Evolutionary conservation across 2,113 vertebrate genomes (phyloP).

Genomic region (Brienomyrus brachyistius): DNA sequence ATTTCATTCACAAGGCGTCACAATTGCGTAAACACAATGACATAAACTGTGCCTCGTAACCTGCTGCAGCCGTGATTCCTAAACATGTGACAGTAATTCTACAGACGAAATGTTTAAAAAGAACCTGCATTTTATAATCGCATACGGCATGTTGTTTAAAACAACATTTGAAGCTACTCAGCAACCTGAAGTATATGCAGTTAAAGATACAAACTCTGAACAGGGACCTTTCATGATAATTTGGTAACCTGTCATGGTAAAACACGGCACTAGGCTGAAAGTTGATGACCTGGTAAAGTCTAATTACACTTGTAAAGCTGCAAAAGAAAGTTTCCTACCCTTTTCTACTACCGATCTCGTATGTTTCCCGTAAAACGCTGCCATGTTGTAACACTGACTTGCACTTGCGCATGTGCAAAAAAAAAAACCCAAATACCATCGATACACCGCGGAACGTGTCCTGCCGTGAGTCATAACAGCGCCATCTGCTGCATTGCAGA

Average conservation of each 20-base stretch:
- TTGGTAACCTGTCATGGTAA: not conserved
- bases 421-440: not conserved
- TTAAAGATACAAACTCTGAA: not conserved
- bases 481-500: not conserved
- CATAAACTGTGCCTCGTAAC: not conserved
- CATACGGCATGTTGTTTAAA: not conserved
- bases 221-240: not conserved
- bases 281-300: not conserved
- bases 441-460: not conserved
- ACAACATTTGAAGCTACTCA: not conserved
- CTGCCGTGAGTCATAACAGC: not conserved
- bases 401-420: constrained; percentile 34
- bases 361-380: constrained; percentile 33
- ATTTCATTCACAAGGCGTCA: not conserved
- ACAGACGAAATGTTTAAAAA: not conserved
- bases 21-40: too few relatives aligned
- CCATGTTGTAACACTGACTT: constrained; percentile 47
- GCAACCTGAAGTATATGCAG: not conserved
- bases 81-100: not conserved
- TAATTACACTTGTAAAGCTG: not conserved
- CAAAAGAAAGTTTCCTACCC: constrained; percentile 40
- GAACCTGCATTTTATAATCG: not conserved
- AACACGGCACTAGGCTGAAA: not conserved
- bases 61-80: not conserved
- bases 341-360: constrained; percentile 22